These are phyloP conservation scores for Xiphias gladius DNA, from an alignment of 2,113 vertebrate species.

Conservation along the genomic window DNA sequence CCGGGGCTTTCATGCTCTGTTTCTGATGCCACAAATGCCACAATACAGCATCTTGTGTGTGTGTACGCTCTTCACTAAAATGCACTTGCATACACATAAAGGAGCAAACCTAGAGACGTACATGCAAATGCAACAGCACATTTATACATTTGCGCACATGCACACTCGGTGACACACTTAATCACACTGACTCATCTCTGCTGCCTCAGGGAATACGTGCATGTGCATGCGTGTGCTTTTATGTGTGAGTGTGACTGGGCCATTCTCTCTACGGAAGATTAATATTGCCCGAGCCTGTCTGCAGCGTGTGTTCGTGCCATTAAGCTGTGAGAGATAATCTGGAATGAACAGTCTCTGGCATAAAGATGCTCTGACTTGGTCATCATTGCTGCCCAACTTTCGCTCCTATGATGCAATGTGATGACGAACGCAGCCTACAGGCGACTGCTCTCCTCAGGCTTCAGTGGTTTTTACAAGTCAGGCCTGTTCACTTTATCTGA, in stretches of 20 bases:
- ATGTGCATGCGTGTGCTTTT: constrained; percentile 24
- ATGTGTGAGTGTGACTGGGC: constrained; percentile 17
- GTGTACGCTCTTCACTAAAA: constrained; percentile 6
- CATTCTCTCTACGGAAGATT: constrained; percentile 60
- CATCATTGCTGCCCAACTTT: constrained; percentile 49
- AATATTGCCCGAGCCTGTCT: constrained; percentile 48
- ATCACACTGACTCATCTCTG: constrained; percentile 42
- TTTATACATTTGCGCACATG: constrained; percentile 21
- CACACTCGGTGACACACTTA: constrained; percentile 29
- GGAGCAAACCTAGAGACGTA: constrained; percentile 5
- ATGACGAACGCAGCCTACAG: constrained; percentile 34
- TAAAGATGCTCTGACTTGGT: constrained; percentile 64
- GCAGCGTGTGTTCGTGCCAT: constrained; percentile 69
- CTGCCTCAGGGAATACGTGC: constrained; percentile 35
- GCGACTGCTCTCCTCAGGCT: background rate
- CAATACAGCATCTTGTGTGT: constrained; percentile 10
- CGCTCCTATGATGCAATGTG: background rate
- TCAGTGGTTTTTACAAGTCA: background rate
- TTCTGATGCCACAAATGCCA: constrained; percentile 53
- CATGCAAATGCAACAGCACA: constrained; percentile 35
- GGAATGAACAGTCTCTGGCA: constrained; percentile 69
- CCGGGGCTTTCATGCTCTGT: constrained; percentile 46
- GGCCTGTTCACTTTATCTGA: background rate
- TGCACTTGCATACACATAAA: constrained; percentile 4
- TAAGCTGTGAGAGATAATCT: constrained; percentile 74